Percentiles rank a stretch among this genome's conserved stretches.
Conservation (phyloP, 2,797 vertebrate genomes). For the Dryobates pubescens region DNA sequence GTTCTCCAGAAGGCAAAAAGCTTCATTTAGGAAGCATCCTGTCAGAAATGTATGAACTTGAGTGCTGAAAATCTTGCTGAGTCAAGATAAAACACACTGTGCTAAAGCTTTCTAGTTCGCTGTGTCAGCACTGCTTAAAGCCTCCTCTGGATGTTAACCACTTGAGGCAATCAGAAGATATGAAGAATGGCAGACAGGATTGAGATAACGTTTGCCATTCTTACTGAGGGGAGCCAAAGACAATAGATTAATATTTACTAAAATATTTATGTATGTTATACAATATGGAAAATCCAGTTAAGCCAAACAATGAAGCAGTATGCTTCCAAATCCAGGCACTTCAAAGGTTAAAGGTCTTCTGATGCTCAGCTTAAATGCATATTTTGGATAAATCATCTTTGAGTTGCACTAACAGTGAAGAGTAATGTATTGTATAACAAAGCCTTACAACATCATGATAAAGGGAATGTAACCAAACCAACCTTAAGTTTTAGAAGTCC, state of each 20-base stretch:
- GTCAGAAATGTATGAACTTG: background rate
- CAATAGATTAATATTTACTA: background rate
- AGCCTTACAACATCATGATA: background rate
- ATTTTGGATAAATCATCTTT: background rate
- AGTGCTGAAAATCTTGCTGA: constrained; percentile 48
- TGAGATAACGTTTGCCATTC: background rate
- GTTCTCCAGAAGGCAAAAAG: constrained; percentile 15
- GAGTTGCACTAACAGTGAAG: background rate
- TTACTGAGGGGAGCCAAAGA: background rate
- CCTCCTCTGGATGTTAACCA: background rate
- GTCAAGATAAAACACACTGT: constrained; percentile 18
- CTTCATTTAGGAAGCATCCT: background rate
- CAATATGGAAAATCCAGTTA: background rate
- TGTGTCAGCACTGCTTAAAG: constrained; percentile 4
- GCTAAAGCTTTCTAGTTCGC: background rate
- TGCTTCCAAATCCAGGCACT: background rate
- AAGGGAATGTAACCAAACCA: background rate
- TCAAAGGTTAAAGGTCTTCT: background rate
- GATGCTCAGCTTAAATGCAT: background rate
- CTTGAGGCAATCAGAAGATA: background rate
- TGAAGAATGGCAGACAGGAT: background rate
- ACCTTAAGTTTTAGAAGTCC: background rate
- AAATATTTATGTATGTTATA: background rate
- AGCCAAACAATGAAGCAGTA: background rate
- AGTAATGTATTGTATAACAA: background rate